These are phyloP conservation scores for Callospermophilus lateralis DNA, from an alignment of 2,113 vertebrate species.

Conservation along the genomic window DNA sequence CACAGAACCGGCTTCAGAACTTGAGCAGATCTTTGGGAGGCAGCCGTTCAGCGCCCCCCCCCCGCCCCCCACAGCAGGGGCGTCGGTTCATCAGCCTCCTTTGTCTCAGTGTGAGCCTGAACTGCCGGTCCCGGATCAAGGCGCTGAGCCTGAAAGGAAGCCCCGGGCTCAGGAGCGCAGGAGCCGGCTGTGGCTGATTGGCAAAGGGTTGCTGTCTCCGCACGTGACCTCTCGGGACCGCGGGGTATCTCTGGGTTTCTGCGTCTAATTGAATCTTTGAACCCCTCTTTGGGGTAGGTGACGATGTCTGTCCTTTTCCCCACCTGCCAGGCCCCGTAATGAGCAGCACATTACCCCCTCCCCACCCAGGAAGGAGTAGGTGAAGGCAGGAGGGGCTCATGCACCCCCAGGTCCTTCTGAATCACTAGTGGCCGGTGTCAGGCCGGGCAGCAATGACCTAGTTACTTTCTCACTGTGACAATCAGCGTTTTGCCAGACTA, in stretches of 20 bases:
- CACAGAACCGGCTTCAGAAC: not conserved
- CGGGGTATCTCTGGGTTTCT: not conserved
- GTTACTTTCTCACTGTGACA: slow-evolving; percentile 12
- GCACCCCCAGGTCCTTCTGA: not conserved
- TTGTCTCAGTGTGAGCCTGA: not conserved
- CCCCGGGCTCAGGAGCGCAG: no score
- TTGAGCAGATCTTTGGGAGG: not conserved
- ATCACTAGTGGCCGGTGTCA: not conserved
- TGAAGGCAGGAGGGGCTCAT: not conserved
- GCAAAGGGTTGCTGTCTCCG: no score
- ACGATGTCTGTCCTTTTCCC: not conserved
- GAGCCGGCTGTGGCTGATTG: fast-evolving
- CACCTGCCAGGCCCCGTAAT: not conserved
- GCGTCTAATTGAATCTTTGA: not conserved
- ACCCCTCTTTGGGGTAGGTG: not conserved
- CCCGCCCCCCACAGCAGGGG: no score
- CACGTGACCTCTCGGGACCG: fast-evolving
- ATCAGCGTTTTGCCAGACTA: not conserved
- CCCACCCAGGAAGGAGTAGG: not conserved
- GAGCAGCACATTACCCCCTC: not conserved
- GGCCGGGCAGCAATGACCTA: not conserved
- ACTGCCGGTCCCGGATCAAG: not conserved
- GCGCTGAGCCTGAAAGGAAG: not conserved
- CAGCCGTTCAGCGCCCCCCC: not conserved
- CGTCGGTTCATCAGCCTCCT: not conserved